Evolutionary conservation across 2,113 vertebrate species (phyloP).

Genomic region (Ictalurus furcatus): DNA sequence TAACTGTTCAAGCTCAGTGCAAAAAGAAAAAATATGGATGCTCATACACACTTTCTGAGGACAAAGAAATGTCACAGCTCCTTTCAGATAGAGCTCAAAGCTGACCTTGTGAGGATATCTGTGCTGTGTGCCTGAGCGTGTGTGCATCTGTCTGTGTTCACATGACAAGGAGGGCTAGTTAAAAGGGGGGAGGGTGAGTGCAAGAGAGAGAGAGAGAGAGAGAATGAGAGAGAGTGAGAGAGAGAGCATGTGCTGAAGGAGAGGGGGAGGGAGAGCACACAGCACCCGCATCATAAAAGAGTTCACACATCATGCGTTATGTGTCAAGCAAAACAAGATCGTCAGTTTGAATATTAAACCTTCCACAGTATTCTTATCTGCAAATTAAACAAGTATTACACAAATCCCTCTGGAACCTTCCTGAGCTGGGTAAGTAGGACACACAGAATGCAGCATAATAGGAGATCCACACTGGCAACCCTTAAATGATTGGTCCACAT

Average conservation of each 20-base stretch:
- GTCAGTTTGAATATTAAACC: background rate
- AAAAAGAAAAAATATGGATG: conserved; percentile 12
- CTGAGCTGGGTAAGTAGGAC: conserved; percentile 28
- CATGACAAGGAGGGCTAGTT: conserved; percentile 23
- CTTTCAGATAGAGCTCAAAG: conserved; percentile 26
- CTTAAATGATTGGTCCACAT: background rate
- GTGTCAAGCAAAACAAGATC: conserved; percentile 53
- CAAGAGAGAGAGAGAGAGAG: conserved; percentile 12
- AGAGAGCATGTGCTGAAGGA: background rate
- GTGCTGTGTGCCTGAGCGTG: conserved; percentile 26
- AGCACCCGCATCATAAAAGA: conserved; percentile 31
- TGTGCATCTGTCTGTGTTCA: conserved; percentile 38
- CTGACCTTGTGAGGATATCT: conserved; percentile 56
- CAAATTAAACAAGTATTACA: conserved; percentile 1
- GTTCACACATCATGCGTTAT: conserved; percentile 57
- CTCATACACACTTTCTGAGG: background rate
- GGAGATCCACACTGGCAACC: background rate
- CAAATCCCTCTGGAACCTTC: conserved; percentile 9
- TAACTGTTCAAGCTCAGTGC: conserved; percentile 15
- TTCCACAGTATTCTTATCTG: background rate
- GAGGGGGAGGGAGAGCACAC: conserved; percentile 28
- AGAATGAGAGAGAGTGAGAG: conserved; percentile 3
- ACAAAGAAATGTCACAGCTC: background rate
- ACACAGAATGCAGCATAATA: conserved; percentile 11
- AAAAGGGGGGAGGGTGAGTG: conserved; percentile 17